Percentiles rank a stretch among this genome's conserved stretches.
These are phyloP conservation scores for Phylloscopus trochilus DNA, from an alignment of 2,113 vertebrate genomes.

Conservation along the genomic window DNA sequence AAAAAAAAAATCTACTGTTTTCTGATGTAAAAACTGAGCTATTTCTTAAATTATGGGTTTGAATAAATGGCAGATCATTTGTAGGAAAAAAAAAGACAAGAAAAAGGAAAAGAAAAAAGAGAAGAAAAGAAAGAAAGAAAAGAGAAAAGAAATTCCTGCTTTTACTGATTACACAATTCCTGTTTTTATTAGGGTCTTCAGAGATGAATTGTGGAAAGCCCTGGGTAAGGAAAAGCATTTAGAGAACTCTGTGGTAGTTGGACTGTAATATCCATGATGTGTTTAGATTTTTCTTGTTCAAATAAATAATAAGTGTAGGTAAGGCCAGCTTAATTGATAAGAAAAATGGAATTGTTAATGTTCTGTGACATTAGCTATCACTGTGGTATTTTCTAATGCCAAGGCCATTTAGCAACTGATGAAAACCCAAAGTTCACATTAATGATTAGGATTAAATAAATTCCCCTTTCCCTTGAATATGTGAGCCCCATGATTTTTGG, in stretches of 20 bases:
- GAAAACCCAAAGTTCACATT: conserved; percentile 15
- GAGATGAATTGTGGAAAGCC: background rate
- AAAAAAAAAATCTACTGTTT: background rate
- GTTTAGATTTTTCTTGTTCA: background rate
- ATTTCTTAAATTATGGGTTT: background rate
- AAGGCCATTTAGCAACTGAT: background rate
- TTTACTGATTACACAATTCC: background rate
- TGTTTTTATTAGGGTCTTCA: conserved; percentile 4
- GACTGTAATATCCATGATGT: background rate
- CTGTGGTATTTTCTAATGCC: conserved; percentile 32
- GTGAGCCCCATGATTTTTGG: conserved; percentile 23
- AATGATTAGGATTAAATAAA: conserved; percentile 1
- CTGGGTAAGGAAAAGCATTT: background rate
- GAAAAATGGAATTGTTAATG: conserved; percentile 22
- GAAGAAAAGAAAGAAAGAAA: background rate
- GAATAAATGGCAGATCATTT: conserved; percentile 15
- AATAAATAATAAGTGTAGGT: background rate
- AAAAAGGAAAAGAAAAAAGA: too few species aligned
- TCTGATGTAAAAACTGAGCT: background rate
- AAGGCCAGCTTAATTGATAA: conserved; percentile 13
- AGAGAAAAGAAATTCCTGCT: background rate
- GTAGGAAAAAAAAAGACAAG: background rate
- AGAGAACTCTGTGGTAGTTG: background rate
- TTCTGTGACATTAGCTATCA: conserved; percentile 1
- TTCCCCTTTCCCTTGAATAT: background rate